These are phyloP conservation scores for Orgyia antiqua DNA, from an alignment of 2,888 invertebrate species.

Conservation along the genomic window DNA sequence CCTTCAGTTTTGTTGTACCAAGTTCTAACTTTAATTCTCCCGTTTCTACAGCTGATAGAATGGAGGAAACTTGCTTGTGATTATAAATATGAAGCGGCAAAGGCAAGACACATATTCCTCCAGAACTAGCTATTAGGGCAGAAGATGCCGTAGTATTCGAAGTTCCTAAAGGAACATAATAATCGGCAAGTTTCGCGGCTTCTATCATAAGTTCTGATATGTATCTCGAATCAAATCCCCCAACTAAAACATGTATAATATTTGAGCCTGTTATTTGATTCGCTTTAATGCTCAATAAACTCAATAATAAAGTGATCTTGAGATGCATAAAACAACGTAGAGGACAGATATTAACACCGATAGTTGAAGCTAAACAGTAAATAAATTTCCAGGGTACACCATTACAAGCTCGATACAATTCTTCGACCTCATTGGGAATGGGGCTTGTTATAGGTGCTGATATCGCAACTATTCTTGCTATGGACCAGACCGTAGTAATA, in stretches of 20 bases:
- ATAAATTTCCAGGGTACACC: conserved; percentile 61
- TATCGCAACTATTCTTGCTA: conserved; percentile 40
- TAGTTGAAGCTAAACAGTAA: conserved; percentile 59
- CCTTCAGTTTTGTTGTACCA: conserved; percentile 36
- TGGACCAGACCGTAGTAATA: conserved; percentile 40
- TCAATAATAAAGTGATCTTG: conserved; percentile 58
- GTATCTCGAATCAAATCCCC: conserved; percentile 51
- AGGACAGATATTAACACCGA: conserved; percentile 55
- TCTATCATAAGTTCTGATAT: conserved; percentile 51
- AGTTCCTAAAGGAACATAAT: conserved; percentile 39
- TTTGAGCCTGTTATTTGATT: conserved; percentile 37
- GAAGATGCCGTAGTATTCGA: conserved; percentile 37
- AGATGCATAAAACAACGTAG: conserved; percentile 61
- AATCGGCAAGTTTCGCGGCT: conserved; percentile 48
- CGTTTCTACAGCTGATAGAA: conserved; percentile 52
- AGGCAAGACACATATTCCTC: conserved; percentile 54
- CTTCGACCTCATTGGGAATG: conserved; percentile 42
- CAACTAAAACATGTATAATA: conserved; percentile 54
- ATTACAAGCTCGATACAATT: conserved; percentile 44
- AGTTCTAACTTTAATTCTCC: conserved; percentile 41
- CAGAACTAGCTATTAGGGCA: conserved; percentile 46
- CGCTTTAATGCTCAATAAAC: conserved; percentile 59
- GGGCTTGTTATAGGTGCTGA: conserved; percentile 39
- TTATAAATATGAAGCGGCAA: conserved; percentile 56
- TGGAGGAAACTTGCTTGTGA: conserved; percentile 43